Base-by-base conservation (phyloP, 2,888 invertebrate genomes). In the Protophormia terraenovae region DNA sequence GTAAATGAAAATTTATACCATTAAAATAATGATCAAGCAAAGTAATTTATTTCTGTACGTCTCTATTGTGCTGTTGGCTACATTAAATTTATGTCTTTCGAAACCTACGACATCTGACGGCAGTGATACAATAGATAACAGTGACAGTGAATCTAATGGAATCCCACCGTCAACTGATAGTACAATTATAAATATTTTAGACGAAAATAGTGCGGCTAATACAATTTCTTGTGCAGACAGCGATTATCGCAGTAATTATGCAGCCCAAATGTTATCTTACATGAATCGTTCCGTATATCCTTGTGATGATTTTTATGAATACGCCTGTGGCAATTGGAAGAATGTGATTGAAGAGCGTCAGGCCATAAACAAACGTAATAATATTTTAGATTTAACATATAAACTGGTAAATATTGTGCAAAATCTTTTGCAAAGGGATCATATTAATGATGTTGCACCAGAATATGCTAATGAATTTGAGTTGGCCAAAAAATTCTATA, bases 221-320 rank as follows among this genome's bases (percentile, higher is more conserved):
- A 32, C 50, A 19, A 72, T 78, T 10, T 45, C 50, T 38, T 32
- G 38, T 35, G 45, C 69, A 62, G 83, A 83, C n/a, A 53, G 27
- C 3, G 82, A 83, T 50, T 83, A 85, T 38, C 88, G 88, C 58
- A 35, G 16, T 3, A 60, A 87, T n/a, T 91, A 92, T 86, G 89
- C 90, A 0, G 73, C 76, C 0, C 76, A 88, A 58, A 89, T 92
- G 90, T 71, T 89, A 47, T 89, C 89, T 19, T 92, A 88, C 38
- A 92, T 92, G 91, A 92, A 92, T 75, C 79, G 50, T 1, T 89
- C 88, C 4, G 89, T 89, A 5, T 76, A 88, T 22, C 91, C 91
- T 0, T 92, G 92, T 47, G 89, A 91, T 10, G 90, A 92, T 67
- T 92, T 92, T 71, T 92, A 92, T 45, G 90, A 91, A 72, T 92